Evolutionary conservation across 2,797 vertebrate species (phyloP).

Genomic region (Pangasius krempfi): DNA sequence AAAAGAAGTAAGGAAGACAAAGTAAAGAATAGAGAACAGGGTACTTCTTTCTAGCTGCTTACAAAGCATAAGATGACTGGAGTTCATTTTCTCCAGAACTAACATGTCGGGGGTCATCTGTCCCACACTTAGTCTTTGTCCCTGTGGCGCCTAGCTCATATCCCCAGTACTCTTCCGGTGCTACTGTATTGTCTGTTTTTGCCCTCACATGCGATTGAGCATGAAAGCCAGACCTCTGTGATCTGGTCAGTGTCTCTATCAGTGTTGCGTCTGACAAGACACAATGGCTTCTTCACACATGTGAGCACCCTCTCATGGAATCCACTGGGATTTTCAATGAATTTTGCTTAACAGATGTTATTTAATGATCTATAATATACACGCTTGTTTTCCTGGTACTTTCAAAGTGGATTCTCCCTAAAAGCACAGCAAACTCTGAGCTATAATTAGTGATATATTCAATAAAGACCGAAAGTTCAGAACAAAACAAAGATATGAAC

Average conservation of each 20-base stretch:
- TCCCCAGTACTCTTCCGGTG: conserved; percentile 51
- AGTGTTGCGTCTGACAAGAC: conserved; percentile 32
- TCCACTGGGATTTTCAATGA: neutral
- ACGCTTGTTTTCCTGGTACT: conserved; percentile 10
- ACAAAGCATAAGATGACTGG: conserved; percentile 42
- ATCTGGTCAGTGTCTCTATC: conserved; percentile 34
- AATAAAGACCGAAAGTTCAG: conserved; percentile 1
- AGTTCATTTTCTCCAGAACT: conserved; percentile 67
- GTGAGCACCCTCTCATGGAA: conserved; percentile 19
- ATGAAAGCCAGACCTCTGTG: conserved; percentile 25
- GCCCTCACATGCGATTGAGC: conserved; percentile 48
- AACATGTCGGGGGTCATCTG: conserved; percentile 49
- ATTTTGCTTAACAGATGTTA: neutral
- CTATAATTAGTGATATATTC: neutral
- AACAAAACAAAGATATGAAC: conserved; percentile 31
- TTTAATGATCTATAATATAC: neutral
- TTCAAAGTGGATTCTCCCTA: conserved; percentile 10
- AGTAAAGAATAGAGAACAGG: conserved; percentile 6
- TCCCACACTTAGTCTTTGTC: neutral
- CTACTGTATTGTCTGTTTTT: conserved; percentile 54
- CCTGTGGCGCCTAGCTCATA: conserved; percentile 34
- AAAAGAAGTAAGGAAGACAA: neutral
- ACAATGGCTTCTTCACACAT: conserved; percentile 31
- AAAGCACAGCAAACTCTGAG: neutral
- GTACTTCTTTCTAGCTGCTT: conserved; percentile 54